Evolutionary conservation across 37 sponge, comb jelly and placozoan species (phyloP).

Genomic region (Hormiphora californensis): DNA sequence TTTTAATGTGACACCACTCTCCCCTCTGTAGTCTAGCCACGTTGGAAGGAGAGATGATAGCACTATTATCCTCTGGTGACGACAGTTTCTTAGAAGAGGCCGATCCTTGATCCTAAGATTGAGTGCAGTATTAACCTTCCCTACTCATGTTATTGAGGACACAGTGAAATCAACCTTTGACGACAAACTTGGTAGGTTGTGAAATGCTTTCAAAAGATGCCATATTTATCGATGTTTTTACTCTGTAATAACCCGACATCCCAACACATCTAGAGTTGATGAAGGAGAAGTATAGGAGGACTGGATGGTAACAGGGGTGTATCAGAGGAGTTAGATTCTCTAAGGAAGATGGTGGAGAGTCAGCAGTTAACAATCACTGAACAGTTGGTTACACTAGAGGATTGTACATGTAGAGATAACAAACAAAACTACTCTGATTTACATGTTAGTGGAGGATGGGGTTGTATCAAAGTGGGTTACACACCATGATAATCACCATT

Average conservation of each 20-base stretch:
- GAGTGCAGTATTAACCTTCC: conserved; percentile 32
- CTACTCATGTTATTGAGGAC: conserved; percentile 4
- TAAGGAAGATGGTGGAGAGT: not conserved
- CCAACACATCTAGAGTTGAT: too few species aligned
- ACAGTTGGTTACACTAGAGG: conserved; percentile 24
- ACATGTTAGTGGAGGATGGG: not conserved
- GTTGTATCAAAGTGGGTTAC: not conserved
- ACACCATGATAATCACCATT: not conserved
- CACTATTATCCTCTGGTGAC: conserved; percentile 8
- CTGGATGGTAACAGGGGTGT: conserved; percentile 18
- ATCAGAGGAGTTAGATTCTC: conserved; percentile 2
- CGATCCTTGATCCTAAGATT: conserved; percentile 40
- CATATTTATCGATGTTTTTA: too few species aligned
- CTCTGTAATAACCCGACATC: too few species aligned
- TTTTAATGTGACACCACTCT: too few species aligned
- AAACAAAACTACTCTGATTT: not conserved
- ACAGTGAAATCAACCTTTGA: conserved; percentile 21
- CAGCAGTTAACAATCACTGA: conserved; percentile 29
- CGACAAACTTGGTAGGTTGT: too few species aligned
- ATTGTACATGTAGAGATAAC: conserved; percentile 6
- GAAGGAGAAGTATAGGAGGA: conserved; percentile 19
- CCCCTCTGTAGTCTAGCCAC: not conserved
- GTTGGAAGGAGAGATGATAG: conserved; percentile 19
- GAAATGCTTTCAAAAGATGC: too few species aligned
- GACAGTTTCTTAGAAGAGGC: conserved; percentile 1